Percentiles rank a stretch among this genome's conserved stretches.
Evolutionary conservation across 2,797 vertebrate genomes (phyloP).

Genomic region (Ptychobarbus kaznakovi): DNA sequence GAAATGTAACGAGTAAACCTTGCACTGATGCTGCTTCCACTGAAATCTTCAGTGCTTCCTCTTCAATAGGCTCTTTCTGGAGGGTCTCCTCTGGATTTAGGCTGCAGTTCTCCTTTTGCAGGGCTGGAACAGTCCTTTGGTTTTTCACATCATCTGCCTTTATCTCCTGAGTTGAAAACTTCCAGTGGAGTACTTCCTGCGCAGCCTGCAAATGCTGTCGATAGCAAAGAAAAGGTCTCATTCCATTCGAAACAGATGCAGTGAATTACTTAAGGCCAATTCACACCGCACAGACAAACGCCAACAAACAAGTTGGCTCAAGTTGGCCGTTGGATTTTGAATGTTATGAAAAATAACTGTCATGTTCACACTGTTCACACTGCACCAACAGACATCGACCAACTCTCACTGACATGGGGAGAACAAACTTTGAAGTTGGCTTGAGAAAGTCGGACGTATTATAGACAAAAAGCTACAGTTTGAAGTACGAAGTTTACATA

Average conservation of each 20-base stretch:
- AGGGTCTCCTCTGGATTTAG: not conserved
- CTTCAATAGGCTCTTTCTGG: not conserved
- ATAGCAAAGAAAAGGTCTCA: not conserved
- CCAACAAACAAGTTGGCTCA: no score
- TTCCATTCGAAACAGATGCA: not conserved
- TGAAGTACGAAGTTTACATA: no score
- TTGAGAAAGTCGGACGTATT: no score
- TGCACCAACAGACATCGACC: no score
- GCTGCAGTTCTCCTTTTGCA: not conserved
- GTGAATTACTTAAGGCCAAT: not conserved
- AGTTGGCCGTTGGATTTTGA: no score
- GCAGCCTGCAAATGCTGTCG: not conserved
- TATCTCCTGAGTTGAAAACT: not conserved
- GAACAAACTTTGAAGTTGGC: no score
- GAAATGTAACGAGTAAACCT: not conserved
- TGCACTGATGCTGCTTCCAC: not conserved
- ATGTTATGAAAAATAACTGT: no score
- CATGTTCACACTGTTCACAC: no score
- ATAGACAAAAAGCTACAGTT: no score
- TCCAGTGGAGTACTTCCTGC: not conserved
- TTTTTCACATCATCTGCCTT: not conserved
- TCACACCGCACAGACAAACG: no score
- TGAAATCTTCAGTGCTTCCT: not conserved
- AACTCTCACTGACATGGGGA: no score
- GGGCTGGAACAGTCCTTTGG: not conserved